A percentile compares a stretch with the other conserved stretches of the same genome.
Conservation (phyloP, 2,113 vertebrate species). For the Erythrocercus mccallii region DNA sequence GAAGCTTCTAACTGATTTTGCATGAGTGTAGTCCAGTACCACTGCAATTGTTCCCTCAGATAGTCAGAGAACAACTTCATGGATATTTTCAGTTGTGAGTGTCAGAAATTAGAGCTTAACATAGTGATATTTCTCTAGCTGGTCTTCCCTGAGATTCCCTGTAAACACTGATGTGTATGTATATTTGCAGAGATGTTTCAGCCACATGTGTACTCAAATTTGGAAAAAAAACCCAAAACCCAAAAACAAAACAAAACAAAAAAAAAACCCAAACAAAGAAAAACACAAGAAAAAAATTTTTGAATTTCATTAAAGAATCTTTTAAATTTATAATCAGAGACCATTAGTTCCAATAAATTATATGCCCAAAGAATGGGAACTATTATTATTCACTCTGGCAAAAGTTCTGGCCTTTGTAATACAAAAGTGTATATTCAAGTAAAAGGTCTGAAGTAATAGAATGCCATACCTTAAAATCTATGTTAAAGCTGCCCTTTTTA, state of each 20-base stretch:
- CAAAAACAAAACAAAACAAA: neutral
- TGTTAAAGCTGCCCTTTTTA: neutral
- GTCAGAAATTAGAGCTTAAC: neutral
- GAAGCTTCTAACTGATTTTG: neutral
- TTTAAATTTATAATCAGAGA: neutral
- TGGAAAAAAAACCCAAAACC: neutral
- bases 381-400: neutral
- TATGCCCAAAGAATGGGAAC: neutral
- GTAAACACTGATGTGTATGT: neutral
- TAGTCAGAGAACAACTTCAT: neutral
- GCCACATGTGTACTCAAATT: neutral
- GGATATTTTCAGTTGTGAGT: neutral
- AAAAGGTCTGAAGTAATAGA: neutral
- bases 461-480: neutral
- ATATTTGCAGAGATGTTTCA: neutral
- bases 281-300: neutral
- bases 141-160: neutral
- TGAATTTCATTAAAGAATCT: neutral
- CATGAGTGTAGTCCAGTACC: neutral
- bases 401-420: neutral
- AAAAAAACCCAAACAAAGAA: rapidly evolving
- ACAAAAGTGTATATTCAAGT: neutral
- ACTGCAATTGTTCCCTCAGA: neutral
- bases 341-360: neutral
- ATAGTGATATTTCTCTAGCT: neutral